These are phyloP conservation scores for Hippolais icterina DNA, from an alignment of 2,113 vertebrate genomes.

Conservation along the genomic window DNA sequence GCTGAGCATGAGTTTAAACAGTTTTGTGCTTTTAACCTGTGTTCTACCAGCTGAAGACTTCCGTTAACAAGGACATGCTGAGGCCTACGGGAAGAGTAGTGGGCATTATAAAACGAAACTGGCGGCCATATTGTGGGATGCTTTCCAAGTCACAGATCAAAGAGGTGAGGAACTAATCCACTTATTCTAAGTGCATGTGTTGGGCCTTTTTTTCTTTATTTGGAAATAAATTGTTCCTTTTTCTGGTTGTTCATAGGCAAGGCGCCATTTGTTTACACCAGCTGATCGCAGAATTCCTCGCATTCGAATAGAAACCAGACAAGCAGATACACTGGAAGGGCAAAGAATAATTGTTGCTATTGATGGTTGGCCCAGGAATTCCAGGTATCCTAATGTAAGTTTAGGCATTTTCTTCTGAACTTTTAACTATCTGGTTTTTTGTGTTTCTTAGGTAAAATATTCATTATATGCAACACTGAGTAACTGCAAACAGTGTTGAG, in stretches of 20 bases:
- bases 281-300: constrained; percentile 93
- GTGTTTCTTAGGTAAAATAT: neutral
- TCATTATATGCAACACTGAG: neutral
- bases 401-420: neutral
- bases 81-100: constrained; percentile 90
- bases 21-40: neutral
- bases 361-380: constrained; percentile 95
- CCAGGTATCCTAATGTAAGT: constrained; percentile 95
- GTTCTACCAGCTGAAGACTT: constrained; percentile 74
- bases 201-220: neutral
- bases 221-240: neutral
- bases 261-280: constrained; percentile 94
- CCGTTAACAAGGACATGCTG: constrained; percentile 67
- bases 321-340: constrained; percentile 83
- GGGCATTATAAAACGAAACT: constrained; percentile 95
- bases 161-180: constrained; percentile 76
- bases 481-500: neutral
- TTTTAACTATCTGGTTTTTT: neutral
- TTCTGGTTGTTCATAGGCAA: constrained; percentile 76
- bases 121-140: constrained; percentile 97
- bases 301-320: constrained; percentile 95
- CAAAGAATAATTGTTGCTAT: constrained; percentile 96
- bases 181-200: neutral
- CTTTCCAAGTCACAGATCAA: constrained; percentile 90
- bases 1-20: neutral